Evolutionary conservation across 2,113 vertebrate genomes (phyloP), one percentile per base, ranked within the genome.

Genomic region (Stegastes partitus): DNA sequence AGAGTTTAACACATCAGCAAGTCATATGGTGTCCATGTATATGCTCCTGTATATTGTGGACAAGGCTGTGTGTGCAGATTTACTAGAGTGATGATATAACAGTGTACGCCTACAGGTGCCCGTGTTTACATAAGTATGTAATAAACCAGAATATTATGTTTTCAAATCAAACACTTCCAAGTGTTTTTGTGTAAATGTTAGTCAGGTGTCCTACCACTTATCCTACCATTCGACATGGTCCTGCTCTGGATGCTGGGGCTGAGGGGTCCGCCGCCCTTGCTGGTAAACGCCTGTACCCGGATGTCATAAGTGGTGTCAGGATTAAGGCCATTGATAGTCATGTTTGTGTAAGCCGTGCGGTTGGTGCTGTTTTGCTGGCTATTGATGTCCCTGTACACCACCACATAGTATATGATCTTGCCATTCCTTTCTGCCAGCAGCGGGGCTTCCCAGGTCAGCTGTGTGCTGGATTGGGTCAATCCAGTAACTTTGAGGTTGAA

Each of bases 221-320:
- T 64, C 96, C 90, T 94, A 99, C 98, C 98, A 88, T 92, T 95
- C 0, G 97, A 97, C 97, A 98, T 97, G 88, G 98, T 99, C 93
- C 98, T 95, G 86, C 97, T 99, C 93, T 99, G 98, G 88, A 99
- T 99, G 94, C 98, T 99, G 91, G 98, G 98, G 90, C 98, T 99
- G 73, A 99, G 95, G 0, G 98, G 98, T 47, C 98, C 98, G 0
- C 84, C 91, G 12, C 98, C 98, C 86, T 97, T 98, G 91, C 72
- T 96, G 93, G 96, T 99, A 69, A 92, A 95, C 0, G 97, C 97
- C 68, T 96, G 95, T 76, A 99, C 96, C 74, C 96, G 96, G 92
- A 99, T 95, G 85, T 99, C 97, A 0, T 99, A 99, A 50, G 97
- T 99, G 68, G 98, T 99, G 90, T 99, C 98, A 0, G 98, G 96